phyloP scores from a whole-genome alignment of 2,797 vertebrate species.

The Labroides dimidiatus region DNA sequence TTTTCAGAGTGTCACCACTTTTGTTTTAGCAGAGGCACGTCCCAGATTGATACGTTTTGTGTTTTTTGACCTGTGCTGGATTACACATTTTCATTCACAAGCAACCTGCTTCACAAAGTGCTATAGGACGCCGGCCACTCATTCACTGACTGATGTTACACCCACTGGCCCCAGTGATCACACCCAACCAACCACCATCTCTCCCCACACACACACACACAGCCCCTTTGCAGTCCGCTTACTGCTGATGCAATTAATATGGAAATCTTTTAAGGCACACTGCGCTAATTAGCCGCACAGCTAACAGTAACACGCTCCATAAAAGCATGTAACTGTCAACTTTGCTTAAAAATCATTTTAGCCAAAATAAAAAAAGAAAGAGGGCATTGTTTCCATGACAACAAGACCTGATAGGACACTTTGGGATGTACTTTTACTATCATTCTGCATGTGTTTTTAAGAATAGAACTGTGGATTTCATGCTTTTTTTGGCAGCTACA shows the following conservation, averaged over 20 bases:
- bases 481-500: slow-evolving; percentile 5
- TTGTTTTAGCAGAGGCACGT: slow-evolving; percentile 72
- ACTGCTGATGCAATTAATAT: slow-evolving; percentile 34
- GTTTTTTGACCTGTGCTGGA: slow-evolving; percentile 20
- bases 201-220: slow-evolving; percentile 2
- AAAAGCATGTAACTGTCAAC: slow-evolving; percentile 40
- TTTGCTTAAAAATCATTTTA: slow-evolving; percentile 36
- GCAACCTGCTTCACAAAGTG: slow-evolving; percentile 26
- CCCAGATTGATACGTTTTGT: slow-evolving; percentile 62
- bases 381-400: slow-evolving; percentile 69
- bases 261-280: slow-evolving; percentile 33
- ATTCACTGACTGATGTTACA: slow-evolving; percentile 33
- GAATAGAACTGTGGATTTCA: slow-evolving; percentile 21
- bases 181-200: neutral
- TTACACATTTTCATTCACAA: slow-evolving; percentile 58
- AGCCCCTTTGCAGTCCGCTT: slow-evolving; percentile 22
- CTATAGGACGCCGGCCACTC: slow-evolving; percentile 27
- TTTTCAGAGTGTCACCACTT: slow-evolving; percentile 80
- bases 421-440: slow-evolving; percentile 45
- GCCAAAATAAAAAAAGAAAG: slow-evolving; percentile 23
- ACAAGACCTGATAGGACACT: slow-evolving; percentile 50
- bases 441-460: slow-evolving; percentile 24
- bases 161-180: slow-evolving; percentile 16
- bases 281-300: slow-evolving; percentile 39
- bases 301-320: slow-evolving; percentile 26